Conservation (phyloP, 92 coral and sea anemone species). For the Porites evermanni region DNA sequence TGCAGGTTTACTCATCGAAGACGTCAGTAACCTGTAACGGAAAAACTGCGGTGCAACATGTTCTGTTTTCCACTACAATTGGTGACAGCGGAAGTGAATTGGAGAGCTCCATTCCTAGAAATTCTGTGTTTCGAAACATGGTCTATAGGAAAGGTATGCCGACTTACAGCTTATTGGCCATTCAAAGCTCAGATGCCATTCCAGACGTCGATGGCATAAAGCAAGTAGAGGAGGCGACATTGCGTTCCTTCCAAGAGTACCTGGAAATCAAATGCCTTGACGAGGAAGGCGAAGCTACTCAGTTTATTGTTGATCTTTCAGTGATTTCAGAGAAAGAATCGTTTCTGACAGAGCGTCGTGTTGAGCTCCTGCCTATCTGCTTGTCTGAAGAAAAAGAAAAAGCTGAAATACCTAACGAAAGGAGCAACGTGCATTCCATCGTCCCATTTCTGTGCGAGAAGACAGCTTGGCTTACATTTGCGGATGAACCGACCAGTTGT, state of each 20-base stretch:
- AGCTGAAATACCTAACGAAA: neutral
- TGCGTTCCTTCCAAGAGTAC: neutral
- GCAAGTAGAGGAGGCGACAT: neutral
- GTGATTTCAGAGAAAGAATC: neutral
- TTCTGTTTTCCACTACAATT: neutral
- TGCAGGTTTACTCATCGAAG: constrained; percentile 31
- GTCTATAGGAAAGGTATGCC: neutral
- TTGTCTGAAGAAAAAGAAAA: neutral
- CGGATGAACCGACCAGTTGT: constrained; percentile 1
- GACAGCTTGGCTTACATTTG: neutral
- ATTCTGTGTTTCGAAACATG: neutral
- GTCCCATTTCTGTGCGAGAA: neutral
- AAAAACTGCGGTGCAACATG: constrained; percentile 22
- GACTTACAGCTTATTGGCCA: neutral
- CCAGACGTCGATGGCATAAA: constrained; percentile 15
- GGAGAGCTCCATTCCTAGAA: neutral
- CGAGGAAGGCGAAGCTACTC: neutral
- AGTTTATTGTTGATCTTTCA: constrained; percentile 7
- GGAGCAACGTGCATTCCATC: neutral
- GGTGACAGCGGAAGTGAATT: neutral
- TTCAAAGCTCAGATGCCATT: neutral
- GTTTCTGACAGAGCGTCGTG: neutral
- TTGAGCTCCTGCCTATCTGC: constrained; percentile 24
- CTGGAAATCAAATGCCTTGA: neutral
- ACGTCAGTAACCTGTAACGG: constrained; percentile 14